Percentiles rank a stretch among this genome's conserved stretches.
phyloP scores from a whole-genome alignment of 2,797 vertebrate species.

The Galaxias olidus region DNA sequence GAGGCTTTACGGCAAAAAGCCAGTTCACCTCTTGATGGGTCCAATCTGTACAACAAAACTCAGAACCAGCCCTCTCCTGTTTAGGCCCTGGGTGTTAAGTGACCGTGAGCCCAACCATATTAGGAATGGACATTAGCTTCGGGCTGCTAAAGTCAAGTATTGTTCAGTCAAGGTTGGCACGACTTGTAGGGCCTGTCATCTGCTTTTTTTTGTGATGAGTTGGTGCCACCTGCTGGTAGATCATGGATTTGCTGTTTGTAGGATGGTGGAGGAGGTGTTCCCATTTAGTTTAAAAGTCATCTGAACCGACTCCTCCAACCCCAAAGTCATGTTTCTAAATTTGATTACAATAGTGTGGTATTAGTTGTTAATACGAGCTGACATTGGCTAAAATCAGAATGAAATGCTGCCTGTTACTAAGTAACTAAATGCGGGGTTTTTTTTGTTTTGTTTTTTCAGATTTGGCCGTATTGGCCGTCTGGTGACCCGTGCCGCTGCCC shows the following conservation, averaged over 20 bases:
- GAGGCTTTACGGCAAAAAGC: too few species aligned
- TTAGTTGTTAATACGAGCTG: too few species aligned
- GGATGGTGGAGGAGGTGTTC: too few species aligned
- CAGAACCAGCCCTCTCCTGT: background rate
- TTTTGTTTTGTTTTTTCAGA: constrained; percentile 57
- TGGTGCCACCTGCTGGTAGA: constrained; percentile 32
- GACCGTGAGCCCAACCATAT: constrained; percentile 36
- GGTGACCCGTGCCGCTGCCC: constrained; percentile 78
- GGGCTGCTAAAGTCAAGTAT: constrained; percentile 15
- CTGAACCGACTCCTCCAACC: too few species aligned
- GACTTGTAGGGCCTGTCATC: constrained; percentile 21
- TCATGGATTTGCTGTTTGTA: background rate
- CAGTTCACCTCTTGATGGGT: too few species aligned
- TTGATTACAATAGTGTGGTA: too few species aligned
- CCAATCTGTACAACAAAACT: too few species aligned
- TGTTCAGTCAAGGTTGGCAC: constrained; percentile 31
- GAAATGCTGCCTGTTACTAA: background rate
- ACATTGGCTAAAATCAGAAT: background rate
- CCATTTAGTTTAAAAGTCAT: too few species aligned
- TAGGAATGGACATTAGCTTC: constrained; percentile 32
- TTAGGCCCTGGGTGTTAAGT: constrained; percentile 1
- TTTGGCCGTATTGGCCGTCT: constrained; percentile 89
- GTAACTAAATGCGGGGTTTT: background rate
- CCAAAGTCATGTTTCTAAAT: too few species aligned
- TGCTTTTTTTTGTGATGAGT: background rate